Conservation (phyloP, 2,797 vertebrate species). For the Lagorchestes hirsutus region DNA sequence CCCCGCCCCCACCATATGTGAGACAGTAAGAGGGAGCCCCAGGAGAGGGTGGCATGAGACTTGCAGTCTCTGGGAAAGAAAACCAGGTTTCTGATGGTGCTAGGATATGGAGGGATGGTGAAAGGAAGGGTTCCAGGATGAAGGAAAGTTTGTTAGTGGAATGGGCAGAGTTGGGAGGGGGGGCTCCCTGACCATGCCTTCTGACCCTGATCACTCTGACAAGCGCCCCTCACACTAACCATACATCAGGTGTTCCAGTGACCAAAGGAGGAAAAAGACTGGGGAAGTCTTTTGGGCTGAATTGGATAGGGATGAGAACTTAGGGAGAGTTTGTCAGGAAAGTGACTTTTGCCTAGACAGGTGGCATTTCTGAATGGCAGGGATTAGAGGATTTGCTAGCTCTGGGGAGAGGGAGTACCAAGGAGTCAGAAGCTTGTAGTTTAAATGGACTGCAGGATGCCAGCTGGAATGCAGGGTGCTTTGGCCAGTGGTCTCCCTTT, state of each 20-base stretch:
- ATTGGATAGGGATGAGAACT: background rate
- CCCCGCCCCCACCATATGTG: background rate
- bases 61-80: background rate
- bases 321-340: background rate
- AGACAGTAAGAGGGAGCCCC: background rate
- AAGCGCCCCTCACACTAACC: background rate
- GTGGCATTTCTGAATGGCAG: background rate
- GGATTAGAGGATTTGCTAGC: background rate
- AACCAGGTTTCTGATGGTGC: background rate
- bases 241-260: background rate
- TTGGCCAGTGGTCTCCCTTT: background rate
- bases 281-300: background rate
- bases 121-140: background rate
- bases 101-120: background rate
- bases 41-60: background rate
- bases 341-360: background rate
- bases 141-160: background rate
- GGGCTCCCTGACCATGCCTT: no score
- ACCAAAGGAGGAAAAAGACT: background rate
- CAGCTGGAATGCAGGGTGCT: background rate
- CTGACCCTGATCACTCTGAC: background rate
- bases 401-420: background rate
- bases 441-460: background rate
- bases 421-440: background rate
- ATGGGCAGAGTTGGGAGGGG: background rate